Percentiles rank a stretch among this genome's conserved stretches.
phyloP scores from a whole-genome alignment of 2,888 invertebrate species.

The Lasioglossum calceatum region DNA sequence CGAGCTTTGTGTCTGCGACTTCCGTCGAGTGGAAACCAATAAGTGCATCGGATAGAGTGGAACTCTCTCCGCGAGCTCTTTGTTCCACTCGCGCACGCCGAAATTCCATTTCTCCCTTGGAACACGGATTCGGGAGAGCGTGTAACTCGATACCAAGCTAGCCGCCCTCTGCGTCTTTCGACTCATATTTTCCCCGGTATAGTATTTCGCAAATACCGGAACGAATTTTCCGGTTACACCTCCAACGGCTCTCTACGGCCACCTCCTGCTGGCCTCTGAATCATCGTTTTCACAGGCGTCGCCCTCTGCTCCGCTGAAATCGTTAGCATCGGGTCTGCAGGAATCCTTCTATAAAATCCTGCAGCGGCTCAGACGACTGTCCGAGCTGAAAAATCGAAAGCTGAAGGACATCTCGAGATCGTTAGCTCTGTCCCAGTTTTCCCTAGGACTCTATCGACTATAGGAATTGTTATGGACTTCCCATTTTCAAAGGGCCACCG shows the following conservation, averaged over 20 bases:
- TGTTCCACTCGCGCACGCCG: slow-evolving; percentile 14
- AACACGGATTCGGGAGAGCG: slow-evolving; percentile 25
- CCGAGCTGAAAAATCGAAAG: not conserved
- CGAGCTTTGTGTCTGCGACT: slow-evolving; percentile 35
- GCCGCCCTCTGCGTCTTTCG: not conserved
- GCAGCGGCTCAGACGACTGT: not conserved
- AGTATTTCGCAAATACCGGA: not conserved
- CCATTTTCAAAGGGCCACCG: not conserved
- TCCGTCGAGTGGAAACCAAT: slow-evolving; percentile 46
- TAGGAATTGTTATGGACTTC: not conserved
- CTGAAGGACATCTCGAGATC: not conserved
- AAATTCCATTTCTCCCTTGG: slow-evolving; percentile 40
- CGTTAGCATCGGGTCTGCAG: not conserved
- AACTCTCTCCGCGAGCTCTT: slow-evolving; percentile 31
- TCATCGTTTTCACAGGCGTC: not conserved
- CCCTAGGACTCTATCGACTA: not conserved
- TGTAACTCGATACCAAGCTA: slow-evolving; percentile 34
- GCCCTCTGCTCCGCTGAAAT: not conserved
- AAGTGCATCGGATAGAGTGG: slow-evolving; percentile 35
- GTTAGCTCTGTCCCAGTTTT: not conserved
- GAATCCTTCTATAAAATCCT: not conserved
- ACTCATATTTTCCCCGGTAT: not conserved
- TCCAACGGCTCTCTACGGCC: not conserved
- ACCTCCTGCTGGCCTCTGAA: not conserved
- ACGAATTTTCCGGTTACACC: slow-evolving; percentile 22